phyloP scores from a whole-genome alignment of 2,113 vertebrate genomes.

The Centropristis striata region DNA sequence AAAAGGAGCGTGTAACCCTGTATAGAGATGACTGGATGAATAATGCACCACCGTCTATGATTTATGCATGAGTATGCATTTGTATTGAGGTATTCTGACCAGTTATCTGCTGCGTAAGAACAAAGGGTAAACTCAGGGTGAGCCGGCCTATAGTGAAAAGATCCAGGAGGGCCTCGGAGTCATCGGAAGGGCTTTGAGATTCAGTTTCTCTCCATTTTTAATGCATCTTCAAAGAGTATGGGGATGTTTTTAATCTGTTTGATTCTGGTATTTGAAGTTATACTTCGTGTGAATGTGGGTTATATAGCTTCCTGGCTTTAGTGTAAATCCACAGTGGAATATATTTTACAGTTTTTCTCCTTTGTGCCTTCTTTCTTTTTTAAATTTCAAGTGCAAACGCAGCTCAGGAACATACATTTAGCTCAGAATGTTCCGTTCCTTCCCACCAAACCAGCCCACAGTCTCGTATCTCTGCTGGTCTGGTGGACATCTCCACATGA shows the following conservation, averaged over 20 bases:
- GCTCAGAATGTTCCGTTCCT: no score
- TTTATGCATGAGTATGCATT: constrained; percentile 79
- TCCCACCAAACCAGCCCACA: no score
- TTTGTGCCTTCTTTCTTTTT: not conserved
- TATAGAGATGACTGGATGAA: constrained; percentile 77
- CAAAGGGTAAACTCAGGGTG: constrained; percentile 50
- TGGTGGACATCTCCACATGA: no score
- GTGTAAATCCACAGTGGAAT: not conserved
- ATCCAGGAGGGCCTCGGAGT: constrained; percentile 33
- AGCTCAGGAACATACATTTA: not conserved
- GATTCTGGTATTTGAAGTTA: constrained; percentile 2
- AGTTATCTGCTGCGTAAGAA: constrained; percentile 67
- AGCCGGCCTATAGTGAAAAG: constrained; percentile 23
- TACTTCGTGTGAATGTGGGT: not conserved
- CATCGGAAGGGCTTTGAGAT: constrained; percentile 12
- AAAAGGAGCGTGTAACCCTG: constrained; percentile 50
- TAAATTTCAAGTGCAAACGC: not conserved
- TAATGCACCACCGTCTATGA: constrained; percentile 77
- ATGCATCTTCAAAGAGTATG: constrained; percentile 15
- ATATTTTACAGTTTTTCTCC: not conserved
- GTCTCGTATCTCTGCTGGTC: no score
- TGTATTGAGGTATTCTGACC: constrained; percentile 72
- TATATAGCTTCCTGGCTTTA: not conserved
- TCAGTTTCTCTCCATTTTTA: constrained; percentile 26
- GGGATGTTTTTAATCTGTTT: not conserved